These are phyloP conservation scores for Mesembrinibis cayennensis DNA, from an alignment of 2,113 vertebrate genomes.

Conservation along the genomic window DNA sequence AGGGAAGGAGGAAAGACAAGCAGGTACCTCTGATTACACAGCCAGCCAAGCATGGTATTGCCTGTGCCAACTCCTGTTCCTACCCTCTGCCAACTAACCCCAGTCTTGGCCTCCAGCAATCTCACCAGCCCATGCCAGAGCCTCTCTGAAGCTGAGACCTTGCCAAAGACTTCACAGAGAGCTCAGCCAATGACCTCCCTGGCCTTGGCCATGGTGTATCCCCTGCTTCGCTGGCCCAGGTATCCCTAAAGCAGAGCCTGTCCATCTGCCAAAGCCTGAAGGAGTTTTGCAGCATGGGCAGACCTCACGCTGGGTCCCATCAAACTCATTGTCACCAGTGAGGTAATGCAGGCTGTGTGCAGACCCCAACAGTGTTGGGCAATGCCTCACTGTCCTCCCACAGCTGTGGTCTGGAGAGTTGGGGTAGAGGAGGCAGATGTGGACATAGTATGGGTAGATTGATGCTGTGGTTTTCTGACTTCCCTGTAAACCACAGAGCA, in stretches of 20 bases:
- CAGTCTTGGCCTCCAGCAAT: neutral
- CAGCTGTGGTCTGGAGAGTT: rapidly evolving
- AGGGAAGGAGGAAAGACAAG: neutral
- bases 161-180: constrained; percentile 6
- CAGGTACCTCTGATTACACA: neutral
- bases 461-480: neutral
- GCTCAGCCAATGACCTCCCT: neutral
- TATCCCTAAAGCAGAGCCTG: neutral
- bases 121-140: neutral
- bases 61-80: neutral
- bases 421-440: neutral
- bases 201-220: neutral
- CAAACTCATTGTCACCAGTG: neutral
- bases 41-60: neutral
- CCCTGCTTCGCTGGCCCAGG: neutral
- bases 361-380: neutral
- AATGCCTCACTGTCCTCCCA: rapidly evolving
- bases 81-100: neutral
- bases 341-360: neutral
- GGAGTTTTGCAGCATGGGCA: neutral
- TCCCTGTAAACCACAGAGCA: neutral
- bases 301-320: neutral
- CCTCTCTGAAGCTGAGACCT: neutral
- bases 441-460: neutral
- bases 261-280: neutral